Base-by-base conservation (phyloP, 2,888 invertebrate genomes). In the Dichetophora obliterata region DNA sequence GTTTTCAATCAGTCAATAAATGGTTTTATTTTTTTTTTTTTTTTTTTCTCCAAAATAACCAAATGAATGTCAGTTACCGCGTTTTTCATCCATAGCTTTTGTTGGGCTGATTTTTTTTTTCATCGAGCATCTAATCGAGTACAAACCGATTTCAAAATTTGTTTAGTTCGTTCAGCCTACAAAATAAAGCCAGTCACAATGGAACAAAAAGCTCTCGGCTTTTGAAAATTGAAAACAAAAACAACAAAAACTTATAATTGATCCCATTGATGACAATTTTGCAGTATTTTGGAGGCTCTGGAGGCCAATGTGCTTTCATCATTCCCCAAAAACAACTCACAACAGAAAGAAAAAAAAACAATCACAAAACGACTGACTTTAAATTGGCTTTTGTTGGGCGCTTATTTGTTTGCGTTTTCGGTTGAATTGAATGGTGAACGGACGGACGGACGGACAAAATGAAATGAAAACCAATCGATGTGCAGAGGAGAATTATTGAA, bases 241-340 rank as follows among this genome's bases (percentile, higher is more conserved):
- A 9, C 68, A 48, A 65, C 14, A 14, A 57, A 75, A 65, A 71
- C 71, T 57, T 54, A 77, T 71, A 78, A 75, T 78, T 78, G 78
- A 78, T 78, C 78, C 78, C 75, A 73, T 73, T 78, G 78, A 75
- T 65, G 52, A 50, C 27, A 37, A 66, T 37, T 74, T 68, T 14
- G 16, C 22, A 11, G 48, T 22, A 71, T 19, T 24, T n/a, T n/a
- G n/a, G 5, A 63, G 16, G 63, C n/a, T n/a, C 63, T 34, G 24
- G 48, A 19, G 14, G 48, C 19, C 48, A 24, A 43, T 24, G 19
- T 48, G 22, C 66, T 48, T 8, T 43, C 37, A 19, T 8, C n/a
- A 6, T 22, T 31, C n/a, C 24, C 19, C 70, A 54, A 8, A 11
- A 11, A n/a, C 22, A 54, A 52, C 52, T 22, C 8, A 57, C 34